Percentiles rank a stretch among this genome's conserved stretches.
Evolutionary conservation across 2,797 vertebrate genomes (phyloP).

Genomic region (Columba guinea): DNA sequence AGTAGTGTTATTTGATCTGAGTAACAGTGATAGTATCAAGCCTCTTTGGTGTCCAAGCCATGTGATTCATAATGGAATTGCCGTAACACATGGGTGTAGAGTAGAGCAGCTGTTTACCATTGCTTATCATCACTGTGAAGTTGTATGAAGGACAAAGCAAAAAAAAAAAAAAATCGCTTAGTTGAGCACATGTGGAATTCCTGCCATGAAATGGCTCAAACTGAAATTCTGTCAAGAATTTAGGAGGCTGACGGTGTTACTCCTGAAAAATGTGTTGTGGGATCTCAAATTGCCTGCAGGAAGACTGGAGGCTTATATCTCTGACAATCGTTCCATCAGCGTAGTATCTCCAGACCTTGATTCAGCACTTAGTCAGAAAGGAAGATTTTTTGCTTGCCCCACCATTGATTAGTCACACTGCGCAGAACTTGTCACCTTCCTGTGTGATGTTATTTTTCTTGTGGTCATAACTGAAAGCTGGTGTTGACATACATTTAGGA

Average conservation of each 20-base stretch:
- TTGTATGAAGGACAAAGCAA: background rate
- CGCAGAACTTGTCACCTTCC: background rate
- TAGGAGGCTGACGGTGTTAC: background rate
- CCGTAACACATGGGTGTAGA: accelerated
- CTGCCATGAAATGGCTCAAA: background rate
- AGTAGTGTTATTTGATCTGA: background rate
- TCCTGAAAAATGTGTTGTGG: background rate
- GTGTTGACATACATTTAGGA: background rate
- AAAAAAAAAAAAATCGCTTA: accelerated
- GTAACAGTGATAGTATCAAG: background rate
- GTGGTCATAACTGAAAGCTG: background rate
- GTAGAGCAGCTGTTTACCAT: background rate
- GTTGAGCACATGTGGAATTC: background rate
- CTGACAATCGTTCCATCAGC: background rate
- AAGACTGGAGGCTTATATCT: background rate
- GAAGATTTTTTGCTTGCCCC: background rate
- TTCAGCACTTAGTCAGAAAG: constrained; percentile 30
- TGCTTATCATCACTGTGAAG: background rate
- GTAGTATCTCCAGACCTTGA: background rate
- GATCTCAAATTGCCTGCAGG: background rate
- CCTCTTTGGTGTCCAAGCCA: background rate
- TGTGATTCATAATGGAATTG: background rate
- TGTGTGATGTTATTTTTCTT: constrained; percentile 2
- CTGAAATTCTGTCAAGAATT: background rate
- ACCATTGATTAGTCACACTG: background rate